These are phyloP conservation scores for Harlomillsia oculata DNA, from an alignment of 1,140 invertebrate genomes.

Conservation along the genomic window DNA sequence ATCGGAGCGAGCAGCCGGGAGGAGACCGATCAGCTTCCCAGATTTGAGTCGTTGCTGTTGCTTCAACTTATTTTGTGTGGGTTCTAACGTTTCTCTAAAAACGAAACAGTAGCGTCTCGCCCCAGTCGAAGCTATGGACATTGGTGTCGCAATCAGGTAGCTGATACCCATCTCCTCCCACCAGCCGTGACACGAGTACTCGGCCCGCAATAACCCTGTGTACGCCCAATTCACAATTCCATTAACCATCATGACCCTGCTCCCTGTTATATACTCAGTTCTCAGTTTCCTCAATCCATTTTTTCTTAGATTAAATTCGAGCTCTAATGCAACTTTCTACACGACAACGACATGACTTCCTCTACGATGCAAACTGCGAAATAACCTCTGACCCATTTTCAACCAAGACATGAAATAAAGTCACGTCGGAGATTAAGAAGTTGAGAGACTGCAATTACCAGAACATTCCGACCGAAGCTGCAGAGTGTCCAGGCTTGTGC, in stretches of 20 bases:
- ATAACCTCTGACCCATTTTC: too few relatives aligned
- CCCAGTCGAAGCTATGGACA: conserved; percentile 36
- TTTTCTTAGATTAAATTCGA: too few relatives aligned
- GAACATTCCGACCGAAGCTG: conserved; percentile 51
- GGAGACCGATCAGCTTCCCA: background rate
- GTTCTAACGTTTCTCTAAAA: conserved; percentile 42
- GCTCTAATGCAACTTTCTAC: too few relatives aligned
- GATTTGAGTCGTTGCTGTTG: background rate
- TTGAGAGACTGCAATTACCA: too few relatives aligned
- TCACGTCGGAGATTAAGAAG: too few relatives aligned
- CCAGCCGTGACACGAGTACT: conserved; percentile 72
- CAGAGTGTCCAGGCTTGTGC: conserved; percentile 54
- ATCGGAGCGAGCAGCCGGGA: background rate
- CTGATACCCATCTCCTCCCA: conserved; percentile 61
- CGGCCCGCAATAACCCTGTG: too few relatives aligned
- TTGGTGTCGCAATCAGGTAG: conserved; percentile 62
- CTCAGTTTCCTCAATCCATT: too few relatives aligned
- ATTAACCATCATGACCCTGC: too few relatives aligned
- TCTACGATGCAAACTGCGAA: too few relatives aligned
- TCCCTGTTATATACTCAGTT: too few relatives aligned
- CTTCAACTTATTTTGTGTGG: conserved; percentile 10
- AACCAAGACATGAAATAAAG: conserved; percentile 1
- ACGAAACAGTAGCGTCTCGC: conserved; percentile 53
- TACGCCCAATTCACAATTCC: too few relatives aligned
- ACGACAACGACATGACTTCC: too few relatives aligned